These are phyloP conservation scores for Drosophila nr. perissopoda DNA, from an alignment of 2,888 invertebrate species.

Conservation along the genomic window DNA sequence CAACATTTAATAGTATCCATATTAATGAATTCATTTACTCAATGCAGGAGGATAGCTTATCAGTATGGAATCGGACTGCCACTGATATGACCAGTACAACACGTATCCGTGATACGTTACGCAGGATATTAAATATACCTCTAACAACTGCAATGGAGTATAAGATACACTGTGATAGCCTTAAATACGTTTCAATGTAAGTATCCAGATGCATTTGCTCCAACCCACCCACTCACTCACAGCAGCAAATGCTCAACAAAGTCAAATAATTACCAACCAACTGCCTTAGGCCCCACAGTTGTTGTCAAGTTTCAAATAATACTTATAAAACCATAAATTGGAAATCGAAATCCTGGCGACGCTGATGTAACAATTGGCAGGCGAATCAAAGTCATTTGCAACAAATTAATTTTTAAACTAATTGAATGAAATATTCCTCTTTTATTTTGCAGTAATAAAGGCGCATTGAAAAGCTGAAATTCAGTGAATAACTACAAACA, in stretches of 20 bases:
- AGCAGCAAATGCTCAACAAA: conserved; percentile 1
- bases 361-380: neutral
- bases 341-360: conserved; percentile 1
- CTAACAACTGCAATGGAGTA: conserved; percentile 97
- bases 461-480: conserved; percentile 85
- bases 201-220: conserved; percentile 38
- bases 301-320: neutral
- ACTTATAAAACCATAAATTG: neutral
- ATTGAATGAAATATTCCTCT: conserved; percentile 25
- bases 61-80: conserved; percentile 98
- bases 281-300: conserved; percentile 23
- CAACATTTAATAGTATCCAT: neutral
- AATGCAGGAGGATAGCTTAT: conserved; percentile 95
- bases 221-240: neutral
- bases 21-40: conserved; percentile 7
- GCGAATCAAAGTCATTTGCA: neutral
- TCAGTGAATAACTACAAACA: conserved; percentile 79
- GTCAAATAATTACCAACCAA: neutral
- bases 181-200: conserved; percentile 88
- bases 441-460: conserved; percentile 83
- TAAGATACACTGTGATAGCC: conserved; percentile 92
- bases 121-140: conserved; percentile 97
- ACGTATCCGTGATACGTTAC: conserved; percentile 97
- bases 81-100: conserved; percentile 94
- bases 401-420: conserved; percentile 4